Evolutionary conservation across 64 coral and sea anemone species (phyloP), one percentile per base, ranked within the genome.

Genomic region (Dendrophyllia cribrosa): DNA sequence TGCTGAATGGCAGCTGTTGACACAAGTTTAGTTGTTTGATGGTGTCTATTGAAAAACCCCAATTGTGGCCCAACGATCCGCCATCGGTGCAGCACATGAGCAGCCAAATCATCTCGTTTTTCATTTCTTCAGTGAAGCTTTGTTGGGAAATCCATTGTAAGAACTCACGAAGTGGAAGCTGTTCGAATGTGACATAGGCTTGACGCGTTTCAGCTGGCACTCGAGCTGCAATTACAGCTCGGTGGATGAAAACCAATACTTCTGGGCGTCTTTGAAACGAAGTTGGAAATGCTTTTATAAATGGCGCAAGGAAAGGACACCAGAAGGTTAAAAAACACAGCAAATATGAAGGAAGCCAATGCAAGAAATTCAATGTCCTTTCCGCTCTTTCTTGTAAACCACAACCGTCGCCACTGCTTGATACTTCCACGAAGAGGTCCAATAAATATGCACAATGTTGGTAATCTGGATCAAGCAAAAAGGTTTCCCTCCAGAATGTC

Each of bases 131-230:
- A 11, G 79, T 48, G 79, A 25, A 48, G 16, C 4, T 16, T 14
- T 82, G 79, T n/a, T 23, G 7, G 1, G 79, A 63, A 45, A 82
- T 3, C 79, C 79, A 82, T 16, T 64, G 43, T 8, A 82, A 66
- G 0, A 64, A 48, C 43, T 51, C 12, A 8, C 51, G 6, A 75
- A 17, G 3, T 50, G 13, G 43, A 6, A 20, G 43, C 25, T 19
- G 58, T 50, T 63, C 58, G 0, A 34, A 24, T 8, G 23, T 10
- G 13, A 43, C 7, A 58, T 24, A 55, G 9, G 9, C 0, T 15
- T 15, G 10, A 6, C 20, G 51, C 20, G 7, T 20, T 12, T 79
- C 0, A 9, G 15, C 21, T 58, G 76, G 10, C 14, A 79, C 2
- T n/a, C 15, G 22, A 7, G 4, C 13, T 3, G 14, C 15, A 8